Conservation (phyloP, 37 sponge, comb jelly and placozoan genomes). For the Geodia barretti region DNA sequence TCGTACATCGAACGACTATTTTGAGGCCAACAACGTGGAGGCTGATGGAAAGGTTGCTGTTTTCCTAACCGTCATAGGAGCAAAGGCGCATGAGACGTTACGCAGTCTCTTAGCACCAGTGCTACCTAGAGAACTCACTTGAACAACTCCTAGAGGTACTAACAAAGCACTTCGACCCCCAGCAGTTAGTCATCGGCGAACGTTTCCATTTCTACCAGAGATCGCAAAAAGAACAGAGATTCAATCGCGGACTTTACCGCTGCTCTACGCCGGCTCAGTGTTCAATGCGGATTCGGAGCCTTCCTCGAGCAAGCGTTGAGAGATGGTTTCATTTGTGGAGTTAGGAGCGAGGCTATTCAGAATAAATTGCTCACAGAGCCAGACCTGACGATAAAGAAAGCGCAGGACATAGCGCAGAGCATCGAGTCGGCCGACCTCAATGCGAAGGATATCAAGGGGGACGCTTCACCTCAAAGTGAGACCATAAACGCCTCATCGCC, state of each 20-base stretch:
- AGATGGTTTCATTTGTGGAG: constrained; percentile 10
- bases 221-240: constrained; percentile 11
- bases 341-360: constrained; percentile 2
- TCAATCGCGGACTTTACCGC: constrained; percentile 23
- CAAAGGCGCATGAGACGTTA: not conserved
- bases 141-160: not conserved
- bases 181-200: constrained; percentile 23
- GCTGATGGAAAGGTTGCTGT: constrained; percentile 12
- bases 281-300: constrained; percentile 8
- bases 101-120: constrained; percentile 16
- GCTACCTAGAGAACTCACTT: constrained; percentile 12
- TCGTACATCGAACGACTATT: too few species aligned
- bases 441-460: not conserved
- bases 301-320: constrained; percentile 22
- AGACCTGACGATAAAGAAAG: constrained; percentile 3
- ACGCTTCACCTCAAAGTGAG: too few species aligned
- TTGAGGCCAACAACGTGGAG: too few species aligned
- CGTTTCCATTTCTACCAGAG: constrained; percentile 22
- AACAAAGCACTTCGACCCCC: constrained; percentile 14
- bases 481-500: too few species aligned
- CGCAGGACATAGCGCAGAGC: constrained; percentile 13
- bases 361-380: constrained; percentile 2
- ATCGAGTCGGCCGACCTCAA: constrained; percentile 10
- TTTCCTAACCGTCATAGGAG: constrained; percentile 13
- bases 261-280: constrained; percentile 5